These are phyloP conservation scores for Quiscalus mexicanus DNA, from an alignment of 2,113 vertebrate genomes.

Conservation along the genomic window DNA sequence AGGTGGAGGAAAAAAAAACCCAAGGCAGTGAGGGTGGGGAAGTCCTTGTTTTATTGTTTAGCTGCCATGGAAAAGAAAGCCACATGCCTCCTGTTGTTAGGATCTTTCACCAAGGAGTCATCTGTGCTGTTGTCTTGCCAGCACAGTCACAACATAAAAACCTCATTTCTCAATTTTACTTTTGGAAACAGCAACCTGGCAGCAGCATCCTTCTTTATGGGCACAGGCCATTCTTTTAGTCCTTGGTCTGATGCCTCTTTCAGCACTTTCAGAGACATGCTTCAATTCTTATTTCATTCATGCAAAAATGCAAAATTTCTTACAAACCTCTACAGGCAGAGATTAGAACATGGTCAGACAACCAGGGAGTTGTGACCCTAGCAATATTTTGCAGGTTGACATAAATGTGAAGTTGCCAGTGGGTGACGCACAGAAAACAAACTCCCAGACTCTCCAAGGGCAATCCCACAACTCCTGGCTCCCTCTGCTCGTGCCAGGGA, in stretches of 20 bases:
- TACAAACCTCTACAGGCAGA: not conserved
- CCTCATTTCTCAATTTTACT: not conserved
- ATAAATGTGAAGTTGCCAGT: not conserved
- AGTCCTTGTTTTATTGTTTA: not conserved
- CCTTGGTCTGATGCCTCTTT: not conserved
- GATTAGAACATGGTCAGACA: fast-evolving
- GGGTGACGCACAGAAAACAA: fast-evolving
- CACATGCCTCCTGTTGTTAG: not conserved
- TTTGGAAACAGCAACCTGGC: not conserved
- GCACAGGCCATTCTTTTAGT: not conserved
- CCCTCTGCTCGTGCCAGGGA: not conserved
- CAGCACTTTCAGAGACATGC: not conserved
- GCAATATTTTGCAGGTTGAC: not conserved
- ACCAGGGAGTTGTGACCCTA: not conserved
- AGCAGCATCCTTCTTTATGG: not conserved
- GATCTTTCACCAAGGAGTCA: not conserved
- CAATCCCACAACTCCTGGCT: not conserved
- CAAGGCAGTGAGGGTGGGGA: fast-evolving
- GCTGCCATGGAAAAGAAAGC: not conserved
- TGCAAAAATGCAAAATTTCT: not conserved
- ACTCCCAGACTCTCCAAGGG: not conserved
- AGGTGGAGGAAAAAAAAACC: not conserved
- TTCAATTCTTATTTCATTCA: not conserved
- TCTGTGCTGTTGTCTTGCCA: not conserved
- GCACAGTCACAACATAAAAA: not conserved